phyloP scores from a whole-genome alignment of 2,888 invertebrate genomes.

The Strigamia crassipes region DNA sequence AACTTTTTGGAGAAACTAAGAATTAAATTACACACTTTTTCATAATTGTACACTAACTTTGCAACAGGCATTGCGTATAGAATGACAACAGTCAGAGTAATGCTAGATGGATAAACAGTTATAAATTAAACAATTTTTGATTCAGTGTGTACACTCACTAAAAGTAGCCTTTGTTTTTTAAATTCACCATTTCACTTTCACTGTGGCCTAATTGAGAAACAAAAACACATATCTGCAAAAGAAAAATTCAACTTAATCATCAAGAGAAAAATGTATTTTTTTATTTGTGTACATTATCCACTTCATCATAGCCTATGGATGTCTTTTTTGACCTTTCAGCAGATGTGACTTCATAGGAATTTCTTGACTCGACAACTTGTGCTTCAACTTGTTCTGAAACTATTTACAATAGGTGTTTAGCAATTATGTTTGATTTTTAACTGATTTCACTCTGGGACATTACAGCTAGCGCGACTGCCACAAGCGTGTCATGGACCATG shows the following conservation, averaged over 20 bases:
- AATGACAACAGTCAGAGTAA: not conserved
- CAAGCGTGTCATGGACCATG: too few species aligned
- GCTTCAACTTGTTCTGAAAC: too few species aligned
- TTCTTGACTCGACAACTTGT: too few species aligned
- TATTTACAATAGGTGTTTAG: too few species aligned
- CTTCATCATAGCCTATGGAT: not conserved
- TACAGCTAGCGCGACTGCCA: too few species aligned
- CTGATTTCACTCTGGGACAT: too few species aligned
- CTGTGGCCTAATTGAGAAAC: not conserved
- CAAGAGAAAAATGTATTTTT: too few species aligned
- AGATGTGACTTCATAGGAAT: too few species aligned
- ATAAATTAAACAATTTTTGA: too few species aligned
- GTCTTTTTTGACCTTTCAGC: too few species aligned
- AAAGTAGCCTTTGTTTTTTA: not conserved
- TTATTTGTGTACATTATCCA: not conserved
- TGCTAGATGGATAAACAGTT: not conserved
- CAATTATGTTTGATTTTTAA: too few species aligned
- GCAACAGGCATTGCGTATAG: not conserved
- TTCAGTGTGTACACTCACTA: not conserved
- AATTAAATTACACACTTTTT: not conserved
- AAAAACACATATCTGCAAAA: not conserved
- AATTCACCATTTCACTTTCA: not conserved
- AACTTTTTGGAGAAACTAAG: not conserved
- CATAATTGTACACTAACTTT: not conserved
- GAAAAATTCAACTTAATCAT: too few species aligned